A percentile compares a stretch with the other conserved stretches of the same genome.
Evolutionary conservation across 2,113 vertebrate genomes (phyloP).

Genomic region (Actenoides lindsayi): DNA sequence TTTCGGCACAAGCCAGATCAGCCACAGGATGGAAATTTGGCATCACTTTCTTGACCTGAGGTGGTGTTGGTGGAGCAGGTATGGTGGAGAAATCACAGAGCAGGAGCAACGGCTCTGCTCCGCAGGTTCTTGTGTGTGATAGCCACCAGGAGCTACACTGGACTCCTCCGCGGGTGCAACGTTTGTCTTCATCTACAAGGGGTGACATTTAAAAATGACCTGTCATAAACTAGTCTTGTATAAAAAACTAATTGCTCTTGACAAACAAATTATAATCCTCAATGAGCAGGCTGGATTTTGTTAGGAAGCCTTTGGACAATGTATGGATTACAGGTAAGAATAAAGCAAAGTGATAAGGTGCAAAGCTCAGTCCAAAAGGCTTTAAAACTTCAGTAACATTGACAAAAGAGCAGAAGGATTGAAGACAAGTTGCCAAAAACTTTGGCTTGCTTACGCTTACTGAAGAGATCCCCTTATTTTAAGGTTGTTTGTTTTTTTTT

Average conservation of each 20-base stretch:
- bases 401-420: not conserved
- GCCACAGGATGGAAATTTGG: not conserved
- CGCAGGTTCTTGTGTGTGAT: rapidly evolving
- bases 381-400: too few relatives aligned
- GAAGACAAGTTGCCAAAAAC: not conserved
- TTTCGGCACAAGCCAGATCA: rapidly evolving
- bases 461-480: not conserved
- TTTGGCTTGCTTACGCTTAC: rapidly evolving
- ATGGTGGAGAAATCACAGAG: not conserved
- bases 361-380: not conserved
- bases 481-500: not conserved
- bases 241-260: not conserved
- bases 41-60: rapidly evolving
- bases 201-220: not conserved
- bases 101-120: not conserved
- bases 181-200: not conserved
- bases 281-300: not conserved
- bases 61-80: too few relatives aligned
- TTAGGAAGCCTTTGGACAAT: not conserved
- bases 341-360: not conserved
- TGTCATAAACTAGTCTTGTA: not conserved
- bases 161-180: not conserved
- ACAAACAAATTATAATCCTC: not conserved
- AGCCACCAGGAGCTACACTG: not conserved
- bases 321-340: not conserved